Evolutionary conservation across 2,888 invertebrate species (phyloP), one percentile per base, ranked within the genome.

Genomic region (Megaustenia siamemsis): DNA sequence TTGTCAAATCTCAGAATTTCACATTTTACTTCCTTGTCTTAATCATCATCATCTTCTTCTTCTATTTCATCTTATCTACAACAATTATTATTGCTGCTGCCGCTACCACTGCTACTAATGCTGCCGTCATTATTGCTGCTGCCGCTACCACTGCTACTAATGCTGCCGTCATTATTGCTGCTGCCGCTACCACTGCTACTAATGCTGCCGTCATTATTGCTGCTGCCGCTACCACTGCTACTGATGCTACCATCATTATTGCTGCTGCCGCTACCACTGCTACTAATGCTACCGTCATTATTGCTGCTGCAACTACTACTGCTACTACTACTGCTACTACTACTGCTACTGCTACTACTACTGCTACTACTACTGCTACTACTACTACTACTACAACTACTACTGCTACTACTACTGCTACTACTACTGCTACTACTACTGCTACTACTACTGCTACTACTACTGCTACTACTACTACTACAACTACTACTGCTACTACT

Each of bases 341-440:
- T 73, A 32, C 4, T 73, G 18, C 73, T 73, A 32, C 73, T 73
- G 18, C 73, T 73, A 32, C 73, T 73, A 32, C 4, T 73, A 32
- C 73, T 73, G 18, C 73, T 73, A 32, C 73, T 73, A 2, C 40
- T 1, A 32, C 73, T 73, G 18, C 73, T 73, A 32, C 73, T 73
- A 32, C 73, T 73, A 32, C 73, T 73, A 32, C 73, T 73, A 18
- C 73, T 73, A 32, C 73, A 32, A 32, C 73, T 73, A 32, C 73
- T 73, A 32, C 73, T 73, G 18, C 73, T 73, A 32, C 73, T 73
- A 32, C 73, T 73, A 32, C 73, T 73, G 18, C 73, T 73, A 32
- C 73, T 73, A 32, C 73, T 73, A 18, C 73, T 73, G 18, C 73
- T 73, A 32, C 73, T 73, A 32, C 73, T 73, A 32, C 73, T 73